Evolutionary conservation across 2,113 vertebrate genomes (phyloP).

Genomic region (Tachysurus vachellii): DNA sequence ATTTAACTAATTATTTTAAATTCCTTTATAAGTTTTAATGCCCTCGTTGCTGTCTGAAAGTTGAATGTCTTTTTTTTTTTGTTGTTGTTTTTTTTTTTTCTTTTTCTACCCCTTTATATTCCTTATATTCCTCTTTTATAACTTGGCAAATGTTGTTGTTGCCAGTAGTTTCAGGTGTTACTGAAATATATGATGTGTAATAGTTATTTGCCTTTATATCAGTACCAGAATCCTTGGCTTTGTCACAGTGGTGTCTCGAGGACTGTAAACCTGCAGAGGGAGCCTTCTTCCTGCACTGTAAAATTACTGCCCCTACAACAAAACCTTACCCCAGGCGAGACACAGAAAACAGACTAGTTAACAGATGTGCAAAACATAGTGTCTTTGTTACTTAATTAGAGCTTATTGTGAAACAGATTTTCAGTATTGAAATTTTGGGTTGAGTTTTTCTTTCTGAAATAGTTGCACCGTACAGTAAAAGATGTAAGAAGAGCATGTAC

Average conservation of each 20-base stretch:
- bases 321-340: background rate
- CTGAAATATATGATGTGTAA: background rate
- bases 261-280: slow-evolving; percentile 19
- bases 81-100: background rate
- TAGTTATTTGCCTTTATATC: background rate
- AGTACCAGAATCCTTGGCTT: background rate
- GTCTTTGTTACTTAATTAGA: background rate
- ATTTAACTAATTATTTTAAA: no score
- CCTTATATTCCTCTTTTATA: background rate
- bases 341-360: background rate
- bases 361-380: background rate
- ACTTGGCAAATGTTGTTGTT: background rate
- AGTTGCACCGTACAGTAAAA: background rate
- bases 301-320: background rate
- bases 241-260: background rate
- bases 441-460: background rate
- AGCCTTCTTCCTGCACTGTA: background rate
- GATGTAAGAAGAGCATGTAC: background rate
- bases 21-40: no score
- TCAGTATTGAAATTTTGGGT: background rate
- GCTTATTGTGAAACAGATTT: background rate
- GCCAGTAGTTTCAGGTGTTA: background rate
- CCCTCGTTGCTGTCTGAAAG: no score
- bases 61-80: no score
- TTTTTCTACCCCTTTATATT: background rate